Evolutionary conservation across 1,140 invertebrate genomes (phyloP), one percentile per base, ranked within the genome.

Genomic region (Plodia interpunctella): DNA sequence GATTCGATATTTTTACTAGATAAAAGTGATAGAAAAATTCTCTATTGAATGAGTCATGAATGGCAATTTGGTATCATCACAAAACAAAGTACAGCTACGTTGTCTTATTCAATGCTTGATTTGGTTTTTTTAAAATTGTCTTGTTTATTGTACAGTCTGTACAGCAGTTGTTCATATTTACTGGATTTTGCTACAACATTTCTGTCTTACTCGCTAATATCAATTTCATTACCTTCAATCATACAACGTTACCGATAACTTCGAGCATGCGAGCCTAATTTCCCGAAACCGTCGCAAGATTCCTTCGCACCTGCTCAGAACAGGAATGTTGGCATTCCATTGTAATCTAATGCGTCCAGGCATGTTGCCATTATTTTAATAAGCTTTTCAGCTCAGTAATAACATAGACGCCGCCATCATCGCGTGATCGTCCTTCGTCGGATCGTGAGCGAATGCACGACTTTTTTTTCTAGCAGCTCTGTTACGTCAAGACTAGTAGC

Each of bases 371-470:
- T 78, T 68, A 73, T 69, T 72, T 72, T 71, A 78, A 75, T 78
- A 63, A 68, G 72, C 57, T 73, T 73, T 73, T 70, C 68, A 71
- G 63, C 64, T 64, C 62, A 59, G 55, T 72, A 67, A 63, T 60
- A 56, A 60, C 61, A 65, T 51, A 59, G 21, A 6, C 21, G 6
- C 53, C 59, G 20, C 18, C 44, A 17, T 32, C 63, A 55, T 73
- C 63, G 71, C 78, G 74, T 80, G 77, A 72, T 70, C 69, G 74
- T 79, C 79, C 79, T 84, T 79, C 78, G 54, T 56, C 49, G 56
- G 68, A 66, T 67, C 80, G 77, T 83, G 80, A 70, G 63, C 65
- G 57, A 68, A 71, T 62, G 71, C 80, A 81, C 78, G 80, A 77
- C n/a, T n/a, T n/a, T 67, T 75, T 80, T 80, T 74, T 72, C 62